Base-by-base conservation (phyloP, 2,888 invertebrate genomes). In the Mayetiola destructor region DNA sequence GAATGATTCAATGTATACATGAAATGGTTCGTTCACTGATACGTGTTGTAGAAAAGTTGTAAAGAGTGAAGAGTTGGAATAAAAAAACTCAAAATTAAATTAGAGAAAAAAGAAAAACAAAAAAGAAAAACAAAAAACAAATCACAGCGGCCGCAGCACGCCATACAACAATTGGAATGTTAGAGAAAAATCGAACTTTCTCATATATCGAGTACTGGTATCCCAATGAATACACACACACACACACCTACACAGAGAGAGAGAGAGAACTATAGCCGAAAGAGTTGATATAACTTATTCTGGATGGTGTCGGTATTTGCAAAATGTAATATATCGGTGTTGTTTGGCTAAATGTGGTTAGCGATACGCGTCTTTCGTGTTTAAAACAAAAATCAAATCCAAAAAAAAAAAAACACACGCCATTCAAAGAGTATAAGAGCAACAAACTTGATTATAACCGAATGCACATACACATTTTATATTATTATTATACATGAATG, bases 401-500 rank as follows among this genome's bases (percentile, higher is more conserved):
- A n/a, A n/a, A n/a, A n/a, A n/a, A n/a, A n/a, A n/a, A n/a, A n/a
- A n/a, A n/a, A n/a, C n/a, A n/a, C n/a, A 27, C 16, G 27, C 29
- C 8, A 48, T 27, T n/a, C 21, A 40, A 40, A 40, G 23, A n/a
- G n/a, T 40, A 23, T 40, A 27, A 48, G 48, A 48, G 48, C 48
- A 48, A 48, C 48, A 48, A 48, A 48, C 48, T 48, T 48, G 27
- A 48, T 27, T 27, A 48, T n/a, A 27, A n/a, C n/a, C n/a, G n/a
- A n/a, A n/a, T n/a, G n/a, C n/a, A n/a, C n/a, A n/a, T n/a, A n/a
- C n/a, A n/a, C n/a, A n/a, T n/a, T n/a, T n/a, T n/a, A n/a, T n/a
- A n/a, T n/a, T n/a, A n/a, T n/a, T n/a, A n/a, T n/a, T n/a, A n/a
- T n/a, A n/a, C n/a, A n/a, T n/a, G n/a, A n/a, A n/a, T n/a, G 12